Evolutionary conservation across 1,140 invertebrate genomes (phyloP).

Genomic region (Rhizoglyphus robini): DNA sequence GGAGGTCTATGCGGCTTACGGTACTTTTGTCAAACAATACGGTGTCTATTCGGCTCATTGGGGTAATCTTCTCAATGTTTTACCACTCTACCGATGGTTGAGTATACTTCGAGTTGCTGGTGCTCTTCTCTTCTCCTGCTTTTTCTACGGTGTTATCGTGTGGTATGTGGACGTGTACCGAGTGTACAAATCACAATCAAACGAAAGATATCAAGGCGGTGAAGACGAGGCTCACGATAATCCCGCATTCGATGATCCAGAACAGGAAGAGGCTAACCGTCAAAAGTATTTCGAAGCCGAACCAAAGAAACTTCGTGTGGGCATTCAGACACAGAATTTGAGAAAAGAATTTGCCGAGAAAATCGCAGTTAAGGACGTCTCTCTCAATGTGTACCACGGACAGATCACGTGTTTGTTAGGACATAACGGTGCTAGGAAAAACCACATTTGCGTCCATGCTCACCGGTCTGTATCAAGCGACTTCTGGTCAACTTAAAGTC

Average conservation of each 20-base stretch:
- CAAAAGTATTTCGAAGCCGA: slow-evolving; percentile 18
- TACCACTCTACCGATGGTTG: slow-evolving; percentile 30
- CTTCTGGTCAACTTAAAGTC: slow-evolving; percentile 49
- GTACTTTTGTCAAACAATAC: slow-evolving; percentile 14
- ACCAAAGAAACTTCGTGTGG: slow-evolving; percentile 13
- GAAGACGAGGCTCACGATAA: slow-evolving; percentile 37
- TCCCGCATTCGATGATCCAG: slow-evolving; percentile 24
- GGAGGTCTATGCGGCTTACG: slow-evolving; percentile 13
- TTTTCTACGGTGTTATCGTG: slow-evolving; percentile 26
- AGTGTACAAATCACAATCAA: slow-evolving; percentile 31
- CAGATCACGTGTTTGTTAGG: slow-evolving; percentile 66
- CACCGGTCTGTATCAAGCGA: slow-evolving; percentile 51
- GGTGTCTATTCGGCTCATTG: slow-evolving; percentile 15
- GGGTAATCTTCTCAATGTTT: slow-evolving; percentile 2
- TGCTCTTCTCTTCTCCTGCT: slow-evolving; percentile 23
- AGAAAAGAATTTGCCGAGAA: slow-evolving; percentile 32
- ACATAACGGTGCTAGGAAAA: slow-evolving; percentile 44
- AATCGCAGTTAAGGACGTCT: slow-evolving; percentile 51
- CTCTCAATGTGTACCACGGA: slow-evolving; percentile 57
- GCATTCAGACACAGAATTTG: slow-evolving; percentile 32
- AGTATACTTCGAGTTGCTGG: slow-evolving; percentile 22
- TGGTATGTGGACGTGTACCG: slow-evolving; percentile 31
- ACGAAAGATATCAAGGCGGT: slow-evolving; percentile 37
- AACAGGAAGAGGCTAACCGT: slow-evolving; percentile 6
- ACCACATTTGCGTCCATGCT: slow-evolving; percentile 67